Evolutionary conservation across 2,113 vertebrate species (phyloP).

Genomic region (Neoarius graeffei): DNA sequence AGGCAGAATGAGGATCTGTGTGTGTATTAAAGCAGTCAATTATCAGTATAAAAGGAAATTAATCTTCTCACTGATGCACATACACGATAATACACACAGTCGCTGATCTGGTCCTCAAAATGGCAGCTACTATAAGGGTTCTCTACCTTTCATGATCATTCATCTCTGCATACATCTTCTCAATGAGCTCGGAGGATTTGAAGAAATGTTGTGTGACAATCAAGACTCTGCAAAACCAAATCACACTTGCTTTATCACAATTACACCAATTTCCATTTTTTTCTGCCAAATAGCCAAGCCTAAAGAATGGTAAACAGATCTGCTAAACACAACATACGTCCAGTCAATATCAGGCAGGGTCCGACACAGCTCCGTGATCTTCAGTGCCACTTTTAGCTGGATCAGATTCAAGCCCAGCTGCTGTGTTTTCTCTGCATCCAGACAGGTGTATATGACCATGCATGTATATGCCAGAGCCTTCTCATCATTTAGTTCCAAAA

Average conservation of each 20-base stretch:
- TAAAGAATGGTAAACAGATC: background rate
- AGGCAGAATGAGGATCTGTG: background rate
- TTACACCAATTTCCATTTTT: background rate
- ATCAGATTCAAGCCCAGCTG: slow-evolving; percentile 70
- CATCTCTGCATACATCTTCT: slow-evolving; percentile 84
- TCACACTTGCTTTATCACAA: background rate
- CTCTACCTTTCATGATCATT: slow-evolving; percentile 87
- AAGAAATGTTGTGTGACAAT: slow-evolving; percentile 89
- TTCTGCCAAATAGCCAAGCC: background rate
- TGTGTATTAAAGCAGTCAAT: background rate
- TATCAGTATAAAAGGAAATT: background rate
- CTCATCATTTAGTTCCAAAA: slow-evolving; percentile 78
- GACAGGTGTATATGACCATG: slow-evolving; percentile 89
- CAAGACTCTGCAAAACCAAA: slow-evolving; percentile 76
- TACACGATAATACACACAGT: background rate
- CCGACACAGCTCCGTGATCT: slow-evolving; percentile 78
- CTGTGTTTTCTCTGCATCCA: slow-evolving; percentile 77
- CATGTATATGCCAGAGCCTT: slow-evolving; percentile 81
- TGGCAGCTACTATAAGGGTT: background rate
- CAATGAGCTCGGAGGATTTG: slow-evolving; percentile 80
- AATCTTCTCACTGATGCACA: background rate
- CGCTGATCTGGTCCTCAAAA: background rate
- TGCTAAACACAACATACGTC: slow-evolving; percentile 61
- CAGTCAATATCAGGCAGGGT: slow-evolving; percentile 84
- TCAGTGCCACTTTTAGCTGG: slow-evolving; percentile 73